phyloP scores from a whole-genome alignment of 2,113 vertebrate species.

The Platysteira castanea region DNA sequence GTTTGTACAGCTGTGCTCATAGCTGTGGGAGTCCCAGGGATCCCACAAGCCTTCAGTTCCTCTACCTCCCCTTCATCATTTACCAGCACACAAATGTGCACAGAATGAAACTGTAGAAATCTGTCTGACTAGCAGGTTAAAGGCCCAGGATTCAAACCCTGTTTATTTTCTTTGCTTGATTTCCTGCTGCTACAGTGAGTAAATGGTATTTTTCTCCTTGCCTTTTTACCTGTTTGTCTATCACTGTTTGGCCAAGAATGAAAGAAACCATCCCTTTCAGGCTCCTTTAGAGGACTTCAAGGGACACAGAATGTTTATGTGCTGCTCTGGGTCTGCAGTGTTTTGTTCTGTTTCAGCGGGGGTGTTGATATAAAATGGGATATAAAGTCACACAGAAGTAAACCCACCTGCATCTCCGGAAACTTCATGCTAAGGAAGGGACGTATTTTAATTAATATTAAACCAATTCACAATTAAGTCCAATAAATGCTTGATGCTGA shows the following conservation, averaged over 20 bases:
- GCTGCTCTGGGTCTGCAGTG: not conserved
- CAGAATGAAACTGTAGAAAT: constrained; percentile 76
- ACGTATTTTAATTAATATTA: constrained; percentile 71
- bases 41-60: constrained; percentile 79
- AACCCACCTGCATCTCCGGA: constrained; percentile 47
- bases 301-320: not conserved
- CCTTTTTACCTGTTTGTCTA: constrained; percentile 74
- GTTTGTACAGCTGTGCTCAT: constrained; percentile 93
- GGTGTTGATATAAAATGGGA: not conserved
- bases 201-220: constrained; percentile 75
- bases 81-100: constrained; percentile 76
- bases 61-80: constrained; percentile 77
- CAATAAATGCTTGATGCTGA: constrained; percentile 58
- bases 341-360: not conserved
- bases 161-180: constrained; percentile 85
- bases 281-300: constrained; percentile 41
- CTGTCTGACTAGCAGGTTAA: constrained; percentile 79
- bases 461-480: constrained; percentile 48
- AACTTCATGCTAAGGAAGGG: constrained; percentile 47
- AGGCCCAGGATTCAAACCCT: constrained; percentile 73
- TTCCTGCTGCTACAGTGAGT: constrained; percentile 83
- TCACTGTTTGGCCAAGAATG: constrained; percentile 62
- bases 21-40: constrained; percentile 83
- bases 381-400: constrained; percentile 9
- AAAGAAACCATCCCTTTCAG: constrained; percentile 59